Evolutionary conservation across 2,797 vertebrate genomes (phyloP).

Genomic region (Myotis findleyi): DNA sequence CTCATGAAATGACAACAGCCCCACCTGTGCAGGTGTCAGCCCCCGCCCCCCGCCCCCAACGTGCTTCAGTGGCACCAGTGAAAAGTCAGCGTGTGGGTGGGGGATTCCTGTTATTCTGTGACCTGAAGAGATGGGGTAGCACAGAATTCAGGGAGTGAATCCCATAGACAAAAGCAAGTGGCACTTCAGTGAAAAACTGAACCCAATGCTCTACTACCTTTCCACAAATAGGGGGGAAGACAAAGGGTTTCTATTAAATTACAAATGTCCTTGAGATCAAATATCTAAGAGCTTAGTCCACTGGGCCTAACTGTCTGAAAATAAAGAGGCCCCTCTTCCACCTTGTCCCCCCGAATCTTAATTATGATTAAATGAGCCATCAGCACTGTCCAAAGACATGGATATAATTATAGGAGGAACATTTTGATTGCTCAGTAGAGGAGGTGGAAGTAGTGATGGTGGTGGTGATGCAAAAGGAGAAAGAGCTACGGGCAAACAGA

Average conservation of each 20-base stretch:
- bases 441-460: not conserved
- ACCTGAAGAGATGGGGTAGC: not conserved
- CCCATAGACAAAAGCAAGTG: not conserved
- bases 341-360: slow-evolving; percentile 13
- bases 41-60: not conserved
- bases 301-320: slow-evolving; percentile 62
- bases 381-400: slow-evolving; percentile 68
- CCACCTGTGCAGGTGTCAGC: not conserved
- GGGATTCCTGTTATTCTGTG: not conserved
- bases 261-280: not conserved
- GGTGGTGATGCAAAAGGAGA: not conserved
- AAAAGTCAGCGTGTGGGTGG: not conserved
- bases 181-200: not conserved
- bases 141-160: not conserved
- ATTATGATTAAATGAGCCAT: slow-evolving; percentile 73
- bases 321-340: slow-evolving; percentile 56
- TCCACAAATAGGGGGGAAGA: not conserved
- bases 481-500: slow-evolving; percentile 72
- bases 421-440: not conserved
- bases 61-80: not conserved
- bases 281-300: slow-evolving; percentile 23
- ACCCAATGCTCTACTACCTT: not conserved
- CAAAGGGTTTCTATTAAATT: not conserved
- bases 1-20: not conserved
- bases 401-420: not conserved